Conservation (phyloP, 1,140 invertebrate genomes). For the Heliconius hermathena region DNA sequence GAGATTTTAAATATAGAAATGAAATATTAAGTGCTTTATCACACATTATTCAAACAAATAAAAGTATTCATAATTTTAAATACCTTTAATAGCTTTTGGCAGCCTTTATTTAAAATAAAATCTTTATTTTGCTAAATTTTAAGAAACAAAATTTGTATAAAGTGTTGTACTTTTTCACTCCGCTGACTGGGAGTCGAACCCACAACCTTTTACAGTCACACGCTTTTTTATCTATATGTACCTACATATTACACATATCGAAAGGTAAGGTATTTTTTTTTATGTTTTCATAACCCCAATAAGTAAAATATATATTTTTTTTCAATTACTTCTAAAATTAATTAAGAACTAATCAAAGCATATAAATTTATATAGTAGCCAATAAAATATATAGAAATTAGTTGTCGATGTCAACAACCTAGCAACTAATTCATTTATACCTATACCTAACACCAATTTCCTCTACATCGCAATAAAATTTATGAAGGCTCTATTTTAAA, state of each 20-base stretch:
- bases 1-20: no score
- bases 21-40: no score
- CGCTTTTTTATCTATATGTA: no score
- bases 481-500: conserved; percentile 70
- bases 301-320: neutral
- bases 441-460: conserved; percentile 22
- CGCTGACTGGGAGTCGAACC: no score
- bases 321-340: conserved; percentile 13
- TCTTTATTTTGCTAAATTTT: no score
- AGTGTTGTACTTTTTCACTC: no score
- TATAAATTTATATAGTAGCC: conserved; percentile 23
- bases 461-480: conserved; percentile 63
- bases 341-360: conserved; percentile 30
- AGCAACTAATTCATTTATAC: conserved; percentile 24
- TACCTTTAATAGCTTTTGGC: no score
- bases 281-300: neutral
- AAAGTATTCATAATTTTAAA: no score
- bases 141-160: no score
- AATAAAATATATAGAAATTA: conserved; percentile 28
- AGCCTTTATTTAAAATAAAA: no score
- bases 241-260: neutral
- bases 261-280: neutral
- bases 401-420: conserved; percentile 37
- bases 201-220: no score
- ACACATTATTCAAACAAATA: no score